These are phyloP conservation scores for Mus caroli DNA, from an alignment of 2,797 vertebrate species.

Conservation along the genomic window DNA sequence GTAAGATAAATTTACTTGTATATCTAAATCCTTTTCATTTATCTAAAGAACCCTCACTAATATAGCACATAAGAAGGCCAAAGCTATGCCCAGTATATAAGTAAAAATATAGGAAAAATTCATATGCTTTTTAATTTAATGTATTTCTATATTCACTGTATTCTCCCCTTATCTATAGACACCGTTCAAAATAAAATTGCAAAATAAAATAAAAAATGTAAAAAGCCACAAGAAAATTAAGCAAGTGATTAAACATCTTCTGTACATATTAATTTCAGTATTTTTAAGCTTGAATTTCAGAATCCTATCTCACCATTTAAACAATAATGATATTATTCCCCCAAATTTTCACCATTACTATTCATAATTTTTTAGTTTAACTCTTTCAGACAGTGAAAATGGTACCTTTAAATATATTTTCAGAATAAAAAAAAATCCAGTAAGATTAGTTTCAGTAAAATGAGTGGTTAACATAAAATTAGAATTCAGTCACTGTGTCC, in stretches of 20 bases:
- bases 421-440: neutral
- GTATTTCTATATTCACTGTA: neutral
- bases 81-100: neutral
- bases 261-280: constrained; percentile 10
- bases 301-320: constrained; percentile 15
- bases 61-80: neutral
- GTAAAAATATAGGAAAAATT: neutral
- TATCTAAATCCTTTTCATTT: neutral
- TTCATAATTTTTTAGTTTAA: constrained; percentile 27
- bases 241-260: neutral
- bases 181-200: neutral
- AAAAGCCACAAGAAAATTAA: neutral
- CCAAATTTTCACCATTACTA: neutral
- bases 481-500: neutral
- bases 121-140: neutral
- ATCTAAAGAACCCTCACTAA: neutral
- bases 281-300: neutral
- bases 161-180: neutral
- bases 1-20: neutral
- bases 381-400: neutral
- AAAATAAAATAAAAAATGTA: neutral
- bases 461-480: neutral
- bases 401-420: constrained; percentile 33
- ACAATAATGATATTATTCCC: constrained; percentile 19
- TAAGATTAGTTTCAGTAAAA: constrained; percentile 55